phyloP scores from a whole-genome alignment of 2,797 vertebrate genomes.

The Natrix natrix region DNA sequence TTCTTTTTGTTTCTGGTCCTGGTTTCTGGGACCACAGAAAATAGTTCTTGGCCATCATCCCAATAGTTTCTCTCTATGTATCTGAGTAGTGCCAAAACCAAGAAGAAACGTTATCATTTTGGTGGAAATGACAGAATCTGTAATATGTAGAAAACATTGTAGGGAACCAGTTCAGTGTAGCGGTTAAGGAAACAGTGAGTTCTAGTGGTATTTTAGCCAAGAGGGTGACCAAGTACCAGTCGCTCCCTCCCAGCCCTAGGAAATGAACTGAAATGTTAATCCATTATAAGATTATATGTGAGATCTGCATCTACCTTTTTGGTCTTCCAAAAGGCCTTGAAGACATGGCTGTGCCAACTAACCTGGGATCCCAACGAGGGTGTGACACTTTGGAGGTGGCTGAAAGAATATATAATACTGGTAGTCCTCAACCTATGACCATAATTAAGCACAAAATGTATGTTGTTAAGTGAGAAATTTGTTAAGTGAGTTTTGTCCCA shows the following conservation, averaged over 20 bases:
- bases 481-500: too few relatives aligned
- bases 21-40: neutral
- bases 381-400: too few relatives aligned
- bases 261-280: too few relatives aligned
- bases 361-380: too few relatives aligned
- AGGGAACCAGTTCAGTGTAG: neutral
- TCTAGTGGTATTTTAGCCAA: neutral
- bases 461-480: too few relatives aligned
- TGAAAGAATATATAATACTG: too few relatives aligned
- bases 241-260: neutral
- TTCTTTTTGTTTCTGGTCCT: neutral
- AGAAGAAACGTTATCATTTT: neutral
- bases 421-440: too few relatives aligned
- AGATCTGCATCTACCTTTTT: too few relatives aligned
- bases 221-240: neutral
- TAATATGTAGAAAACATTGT: neutral
- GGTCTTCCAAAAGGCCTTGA: too few relatives aligned
- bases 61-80: neutral
- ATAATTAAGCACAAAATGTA: too few relatives aligned
- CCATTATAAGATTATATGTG: too few relatives aligned
- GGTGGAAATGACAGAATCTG: neutral
- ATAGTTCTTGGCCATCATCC: neutral
- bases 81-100: neutral
- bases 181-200: neutral
- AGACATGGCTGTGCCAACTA: too few relatives aligned